These are phyloP conservation scores for Timema cristinae DNA, from an alignment of 2,888 invertebrate genomes.

Conservation along the genomic window DNA sequence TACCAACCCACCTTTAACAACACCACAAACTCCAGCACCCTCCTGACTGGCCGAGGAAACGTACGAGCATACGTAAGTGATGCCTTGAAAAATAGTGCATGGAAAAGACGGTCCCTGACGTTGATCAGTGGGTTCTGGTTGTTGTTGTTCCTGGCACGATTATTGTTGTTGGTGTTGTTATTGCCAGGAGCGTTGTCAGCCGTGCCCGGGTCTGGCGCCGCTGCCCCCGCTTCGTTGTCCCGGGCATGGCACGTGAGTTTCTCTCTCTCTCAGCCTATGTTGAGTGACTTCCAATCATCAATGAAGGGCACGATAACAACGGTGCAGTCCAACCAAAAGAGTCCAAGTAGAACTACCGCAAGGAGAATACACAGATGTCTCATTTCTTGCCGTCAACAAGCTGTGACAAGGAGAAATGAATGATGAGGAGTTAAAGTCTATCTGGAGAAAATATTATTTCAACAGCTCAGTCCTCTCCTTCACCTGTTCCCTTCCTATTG, in stretches of 20 bases:
- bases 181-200: conserved; percentile 24
- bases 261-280: conserved; percentile 17
- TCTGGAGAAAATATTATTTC: no score
- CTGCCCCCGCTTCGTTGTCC: conserved; percentile 20
- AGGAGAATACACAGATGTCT: conserved; percentile 16
- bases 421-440: no score
- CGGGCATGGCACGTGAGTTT: conserved; percentile 22
- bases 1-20: conserved; percentile 66
- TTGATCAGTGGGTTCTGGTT: conserved; percentile 73
- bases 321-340: conserved; percentile 15
- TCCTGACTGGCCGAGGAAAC: conserved; percentile 76
- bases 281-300: conserved; percentile 20
- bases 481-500: no score
- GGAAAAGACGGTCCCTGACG: conserved; percentile 88
- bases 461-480: no score
- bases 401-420: no score
- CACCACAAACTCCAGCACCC: conserved; percentile 79
- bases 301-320: conserved; percentile 14
- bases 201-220: conserved; percentile 22
- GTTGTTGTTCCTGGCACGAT: conserved; percentile 42
- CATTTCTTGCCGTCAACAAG: conserved; percentile 21
- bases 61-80: conserved; percentile 88
- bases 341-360: conserved; percentile 13
- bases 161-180: conserved; percentile 34
- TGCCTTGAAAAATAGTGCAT: conserved; percentile 89